Evolutionary conservation across 2,888 invertebrate species (phyloP).

Genomic region (Sphaerophoria taeniata): DNA sequence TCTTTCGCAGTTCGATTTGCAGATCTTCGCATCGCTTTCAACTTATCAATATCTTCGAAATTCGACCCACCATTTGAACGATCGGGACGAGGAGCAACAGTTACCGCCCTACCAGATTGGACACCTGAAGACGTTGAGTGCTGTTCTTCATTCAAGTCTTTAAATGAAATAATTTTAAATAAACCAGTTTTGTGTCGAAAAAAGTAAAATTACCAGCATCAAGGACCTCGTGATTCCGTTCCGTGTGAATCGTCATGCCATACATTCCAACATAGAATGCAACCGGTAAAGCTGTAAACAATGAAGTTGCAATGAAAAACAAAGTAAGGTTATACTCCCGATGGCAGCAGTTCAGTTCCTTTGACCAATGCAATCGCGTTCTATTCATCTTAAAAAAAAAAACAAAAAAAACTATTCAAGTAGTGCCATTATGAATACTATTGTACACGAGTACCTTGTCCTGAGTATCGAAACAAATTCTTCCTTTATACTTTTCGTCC

Average conservation of each 20-base stretch:
- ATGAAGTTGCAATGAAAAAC: constrained; percentile 75
- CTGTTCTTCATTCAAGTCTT: constrained; percentile 20
- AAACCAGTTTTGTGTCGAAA: background rate
- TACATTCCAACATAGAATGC: constrained; percentile 77
- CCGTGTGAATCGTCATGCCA: constrained; percentile 77
- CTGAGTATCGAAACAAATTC: constrained; percentile 60
- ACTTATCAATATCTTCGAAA: background rate
- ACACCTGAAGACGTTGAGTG: constrained; percentile 26
- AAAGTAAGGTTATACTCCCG: constrained; percentile 76
- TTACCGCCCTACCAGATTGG: background rate
- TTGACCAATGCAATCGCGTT: constrained; percentile 79
- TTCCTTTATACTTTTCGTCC: constrained; percentile 44
- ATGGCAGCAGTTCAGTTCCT: constrained; percentile 78
- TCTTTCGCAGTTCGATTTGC: background rate
- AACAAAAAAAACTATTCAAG: background rate
- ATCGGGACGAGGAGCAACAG: background rate
- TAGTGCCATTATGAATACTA: background rate
- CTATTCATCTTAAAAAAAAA: constrained; percentile 78
- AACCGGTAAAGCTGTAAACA: constrained; percentile 77
- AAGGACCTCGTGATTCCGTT: constrained; percentile 77
- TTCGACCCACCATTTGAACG: background rate
- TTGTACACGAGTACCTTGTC: constrained; percentile 30
- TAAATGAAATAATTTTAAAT: background rate
- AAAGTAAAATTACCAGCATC: constrained; percentile 71
- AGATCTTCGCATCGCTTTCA: background rate